Percentiles rank a stretch among this genome's conserved stretches.
phyloP scores from a whole-genome alignment of 2,797 vertebrate genomes.

The Liasis olivaceus region DNA sequence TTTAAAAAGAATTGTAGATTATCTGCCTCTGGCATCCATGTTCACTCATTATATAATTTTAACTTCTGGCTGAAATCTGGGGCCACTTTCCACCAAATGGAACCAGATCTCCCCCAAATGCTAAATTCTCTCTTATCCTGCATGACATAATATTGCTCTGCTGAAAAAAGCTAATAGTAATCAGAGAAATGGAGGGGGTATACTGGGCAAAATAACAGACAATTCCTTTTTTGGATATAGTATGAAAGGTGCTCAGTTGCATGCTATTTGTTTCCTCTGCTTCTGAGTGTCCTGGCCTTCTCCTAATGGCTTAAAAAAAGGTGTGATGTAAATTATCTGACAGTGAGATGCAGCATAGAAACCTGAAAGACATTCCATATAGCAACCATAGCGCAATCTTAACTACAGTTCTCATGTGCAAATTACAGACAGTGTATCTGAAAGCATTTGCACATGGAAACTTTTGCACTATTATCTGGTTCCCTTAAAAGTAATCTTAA shows the following conservation, averaged over 20 bases:
- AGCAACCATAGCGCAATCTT: slow-evolving; percentile 4
- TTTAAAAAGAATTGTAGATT: not conserved
- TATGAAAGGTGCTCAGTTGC: not conserved
- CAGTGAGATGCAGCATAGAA: not conserved
- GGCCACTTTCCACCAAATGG: not conserved
- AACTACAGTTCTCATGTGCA: not conserved
- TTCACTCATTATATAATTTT: not conserved
- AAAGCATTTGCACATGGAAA: slow-evolving; percentile 9
- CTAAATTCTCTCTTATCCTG: not conserved
- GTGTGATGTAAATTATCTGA: not conserved
- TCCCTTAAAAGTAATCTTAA: slow-evolving; percentile 78
- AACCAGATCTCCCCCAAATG: not conserved
- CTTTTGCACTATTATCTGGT: slow-evolving; percentile 71
- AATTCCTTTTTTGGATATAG: not conserved
- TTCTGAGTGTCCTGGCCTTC: not conserved
- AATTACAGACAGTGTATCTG: slow-evolving; percentile 6
- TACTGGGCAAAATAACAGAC: not conserved
- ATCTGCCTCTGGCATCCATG: not conserved
- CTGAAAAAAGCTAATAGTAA: not conserved
- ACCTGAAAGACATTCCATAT: not conserved
- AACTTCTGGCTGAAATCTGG: not conserved
- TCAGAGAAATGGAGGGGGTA: not conserved
- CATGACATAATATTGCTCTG: not conserved
- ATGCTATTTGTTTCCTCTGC: not conserved
- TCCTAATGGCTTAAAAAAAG: not conserved